Conservation (phyloP, 2,888 invertebrate genomes). For the Sipha maydis region DNA sequence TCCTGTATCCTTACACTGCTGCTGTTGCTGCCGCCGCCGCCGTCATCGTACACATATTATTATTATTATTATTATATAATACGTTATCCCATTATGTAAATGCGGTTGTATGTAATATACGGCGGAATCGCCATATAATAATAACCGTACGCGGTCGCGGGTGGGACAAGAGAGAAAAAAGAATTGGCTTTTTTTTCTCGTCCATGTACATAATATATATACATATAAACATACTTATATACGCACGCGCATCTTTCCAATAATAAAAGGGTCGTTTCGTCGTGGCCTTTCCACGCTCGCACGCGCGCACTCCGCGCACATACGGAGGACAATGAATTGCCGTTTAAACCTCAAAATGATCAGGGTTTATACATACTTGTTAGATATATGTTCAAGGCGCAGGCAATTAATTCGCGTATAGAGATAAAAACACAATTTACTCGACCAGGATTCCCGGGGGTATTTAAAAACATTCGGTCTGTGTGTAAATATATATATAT, state of each 20-base stretch:
- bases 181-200: slow-evolving; percentile 13
- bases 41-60: slow-evolving; percentile 32
- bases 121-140: slow-evolving; percentile 9
- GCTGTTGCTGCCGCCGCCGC: background rate
- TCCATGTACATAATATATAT: background rate
- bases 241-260: slow-evolving; percentile 40
- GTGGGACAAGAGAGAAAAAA: background rate
- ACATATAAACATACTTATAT: background rate
- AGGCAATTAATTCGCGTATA: slow-evolving; percentile 53
- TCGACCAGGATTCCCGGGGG: slow-evolving; percentile 45
- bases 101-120: slow-evolving; percentile 24
- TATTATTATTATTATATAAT: slow-evolving; percentile 51
- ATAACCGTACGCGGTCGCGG: background rate
- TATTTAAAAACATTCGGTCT: slow-evolving; percentile 49
- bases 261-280: slow-evolving; percentile 52
- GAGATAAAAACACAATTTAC: slow-evolving; percentile 62
- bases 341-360: slow-evolving; percentile 53
- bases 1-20: background rate
- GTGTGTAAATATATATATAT: background rate
- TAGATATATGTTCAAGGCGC: background rate
- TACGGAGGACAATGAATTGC: slow-evolving; percentile 39
- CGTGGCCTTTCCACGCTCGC: slow-evolving; percentile 20
- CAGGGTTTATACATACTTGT: background rate
- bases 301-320: background rate
- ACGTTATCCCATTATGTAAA: slow-evolving; percentile 62